Base-by-base conservation (phyloP, 2,797 vertebrate genomes). In the Myripristis jacobus region DNA sequence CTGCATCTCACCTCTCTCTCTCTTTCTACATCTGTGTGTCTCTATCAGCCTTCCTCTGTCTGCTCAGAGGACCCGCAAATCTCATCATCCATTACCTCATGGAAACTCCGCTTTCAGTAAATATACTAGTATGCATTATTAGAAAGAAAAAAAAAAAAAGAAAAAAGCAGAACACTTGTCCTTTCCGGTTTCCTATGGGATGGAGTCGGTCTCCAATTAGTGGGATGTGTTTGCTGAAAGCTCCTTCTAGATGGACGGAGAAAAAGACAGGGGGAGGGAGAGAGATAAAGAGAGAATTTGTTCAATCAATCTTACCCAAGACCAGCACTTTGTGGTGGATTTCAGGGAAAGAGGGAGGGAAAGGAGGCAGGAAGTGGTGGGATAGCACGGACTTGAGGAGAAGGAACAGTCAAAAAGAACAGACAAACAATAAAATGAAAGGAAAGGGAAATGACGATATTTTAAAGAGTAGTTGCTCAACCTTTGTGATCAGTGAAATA, bases 311-410 rank as follows among this genome's bases (percentile, higher is more conserved):
- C 27, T 43, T 57, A 53, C 58, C 73, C 41, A 61, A 71, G 67
- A 83, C 56, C 73, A 78, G 75, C 77, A 85, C 77, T 90, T 77
- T 87, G 82, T 70, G 73, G 81, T 66, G 77, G 44, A 51, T 75
- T 85, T 73, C 71, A 80, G 79, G 59, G 71, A 79, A 75, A 41
- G 61, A 59, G 46, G 31, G 62, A n/a, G 12, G 27, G 27, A 64
- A 47, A 56, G 31, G 54, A 62, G 47, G 59, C 79, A 88, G 78
- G 84, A 86, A 79, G 84, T 79, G 77, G 83, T 80, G 61, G 47
- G 44, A 21, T 52, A 66, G 59, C 52, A 73, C 55, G 73, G 34
- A 54, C 62, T 44, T 44, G 44, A 79, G 60, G 41, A 66, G 24
- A 47, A 77, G 47, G 64, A 18, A 58, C 8, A 13, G n/a, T 25